Conservation (phyloP, 64 coral and sea anemone species). For the Pocillopora damicornis region DNA sequence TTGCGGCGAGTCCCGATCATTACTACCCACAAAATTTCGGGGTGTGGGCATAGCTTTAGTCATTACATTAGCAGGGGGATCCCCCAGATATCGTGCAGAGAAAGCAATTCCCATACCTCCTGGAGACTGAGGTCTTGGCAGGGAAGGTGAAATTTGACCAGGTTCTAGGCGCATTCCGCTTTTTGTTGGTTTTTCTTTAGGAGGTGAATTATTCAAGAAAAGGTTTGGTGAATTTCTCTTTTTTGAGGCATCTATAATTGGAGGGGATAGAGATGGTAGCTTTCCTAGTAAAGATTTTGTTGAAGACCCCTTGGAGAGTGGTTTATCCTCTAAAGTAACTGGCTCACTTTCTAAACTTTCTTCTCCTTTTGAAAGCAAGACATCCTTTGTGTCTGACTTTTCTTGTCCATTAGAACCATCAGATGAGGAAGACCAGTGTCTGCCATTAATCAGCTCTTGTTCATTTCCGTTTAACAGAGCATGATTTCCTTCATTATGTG, state of each 20-base stretch:
- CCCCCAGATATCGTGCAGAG: slow-evolving; percentile 55
- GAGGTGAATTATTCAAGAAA: not conserved
- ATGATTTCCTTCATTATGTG: not conserved
- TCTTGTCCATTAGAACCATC: slow-evolving; percentile 18
- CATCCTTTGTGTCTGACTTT: slow-evolving; percentile 3
- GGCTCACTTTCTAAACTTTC: slow-evolving; percentile 81
- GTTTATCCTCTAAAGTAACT: slow-evolving; percentile 68
- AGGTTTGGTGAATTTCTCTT: not conserved
- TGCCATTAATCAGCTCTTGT: not conserved
- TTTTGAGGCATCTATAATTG: not conserved
- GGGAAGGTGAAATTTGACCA: slow-evolving; percentile 39
- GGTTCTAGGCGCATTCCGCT: slow-evolving; percentile 7
- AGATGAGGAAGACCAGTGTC: slow-evolving; percentile 33
- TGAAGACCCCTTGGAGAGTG: slow-evolving; percentile 6
- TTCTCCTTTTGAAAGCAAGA: slow-evolving; percentile 34
- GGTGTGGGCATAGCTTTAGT: slow-evolving; percentile 79
- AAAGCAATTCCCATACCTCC: slow-evolving; percentile 30
- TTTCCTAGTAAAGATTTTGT: slow-evolving; percentile 20
- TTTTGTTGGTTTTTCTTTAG: not conserved
- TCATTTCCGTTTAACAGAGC: not conserved
- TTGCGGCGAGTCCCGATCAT: slow-evolving; percentile 62
- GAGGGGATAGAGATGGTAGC: not conserved
- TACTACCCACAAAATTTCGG: slow-evolving; percentile 58
- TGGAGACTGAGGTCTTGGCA: slow-evolving; percentile 23
- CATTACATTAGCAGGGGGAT: slow-evolving; percentile 32